These are phyloP conservation scores for Trichonephila clavata DNA, from an alignment of 1,140 invertebrate species.

Conservation along the genomic window DNA sequence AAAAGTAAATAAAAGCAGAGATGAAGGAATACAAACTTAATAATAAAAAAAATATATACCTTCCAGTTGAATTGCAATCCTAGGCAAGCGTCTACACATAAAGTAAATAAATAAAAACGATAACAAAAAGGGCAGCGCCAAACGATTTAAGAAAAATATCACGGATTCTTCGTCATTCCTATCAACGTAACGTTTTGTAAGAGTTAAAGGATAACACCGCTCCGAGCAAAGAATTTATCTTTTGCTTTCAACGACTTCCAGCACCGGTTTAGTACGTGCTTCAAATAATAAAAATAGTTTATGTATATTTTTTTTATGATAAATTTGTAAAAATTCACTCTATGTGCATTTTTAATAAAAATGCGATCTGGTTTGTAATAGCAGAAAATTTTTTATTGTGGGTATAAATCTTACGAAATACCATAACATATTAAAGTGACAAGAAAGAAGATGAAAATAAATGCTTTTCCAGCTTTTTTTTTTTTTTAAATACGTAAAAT, in stretches of 20 bases:
- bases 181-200: neutral
- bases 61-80: slow-evolving; percentile 2
- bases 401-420: no score
- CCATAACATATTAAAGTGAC: no score
- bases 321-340: neutral
- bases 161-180: neutral
- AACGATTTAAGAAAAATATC: slow-evolving; percentile 26
- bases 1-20: neutral
- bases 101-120: neutral
- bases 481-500: no score
- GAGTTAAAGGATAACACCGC: neutral
- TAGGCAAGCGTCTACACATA: neutral
- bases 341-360: neutral
- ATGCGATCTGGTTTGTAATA: no score
- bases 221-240: neutral
- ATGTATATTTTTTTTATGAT: neutral
- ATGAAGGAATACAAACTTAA: neutral
- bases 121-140: neutral
- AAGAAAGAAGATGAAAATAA: no score
- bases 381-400: no score
- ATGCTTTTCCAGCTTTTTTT: no score
- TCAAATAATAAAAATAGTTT: neutral
- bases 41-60: neutral
- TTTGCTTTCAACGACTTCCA: neutral
- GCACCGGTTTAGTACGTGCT: neutral